These are phyloP conservation scores for Nomada fucata DNA, from an alignment of 2,888 invertebrate genomes.

Conservation along the genomic window DNA sequence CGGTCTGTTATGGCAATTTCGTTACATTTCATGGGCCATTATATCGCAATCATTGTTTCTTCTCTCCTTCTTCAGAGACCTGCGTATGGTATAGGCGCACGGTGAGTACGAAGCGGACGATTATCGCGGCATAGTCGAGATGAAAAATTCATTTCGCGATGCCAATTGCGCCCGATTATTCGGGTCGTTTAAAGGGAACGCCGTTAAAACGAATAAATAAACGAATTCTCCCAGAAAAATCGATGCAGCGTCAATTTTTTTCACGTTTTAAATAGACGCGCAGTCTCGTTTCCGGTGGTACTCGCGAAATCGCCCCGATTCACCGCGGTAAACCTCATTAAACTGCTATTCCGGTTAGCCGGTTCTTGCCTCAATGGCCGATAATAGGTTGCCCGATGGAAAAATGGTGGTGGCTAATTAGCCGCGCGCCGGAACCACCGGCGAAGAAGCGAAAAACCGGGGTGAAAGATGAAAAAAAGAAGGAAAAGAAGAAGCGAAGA, in stretches of 20 bases:
- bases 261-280: constrained; percentile 42
- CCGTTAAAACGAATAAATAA: background rate
- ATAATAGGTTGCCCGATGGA: constrained; percentile 79
- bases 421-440: constrained; percentile 53
- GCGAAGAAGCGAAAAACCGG: constrained; percentile 21
- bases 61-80: background rate
- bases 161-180: background rate
- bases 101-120: no score
- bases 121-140: background rate
- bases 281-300: constrained; percentile 55
- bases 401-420: constrained; percentile 78
- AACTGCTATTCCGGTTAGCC: constrained; percentile 80
- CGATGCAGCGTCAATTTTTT: background rate
- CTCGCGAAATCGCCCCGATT: constrained; percentile 69
- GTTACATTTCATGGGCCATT: background rate
- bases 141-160: no score
- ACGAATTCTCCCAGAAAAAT: background rate
- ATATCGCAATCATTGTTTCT: background rate
- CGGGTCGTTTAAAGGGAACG: background rate
- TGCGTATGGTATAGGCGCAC: no score
- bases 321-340: constrained; percentile 79
- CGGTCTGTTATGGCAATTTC: constrained; percentile 13
- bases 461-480: no score
- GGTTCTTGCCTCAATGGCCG: constrained; percentile 74
- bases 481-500: background rate